A percentile compares a stretch with the other conserved stretches of the same genome.
Conservation (phyloP, 2,113 vertebrate genomes). For the Thalassoma bifasciatum region DNA sequence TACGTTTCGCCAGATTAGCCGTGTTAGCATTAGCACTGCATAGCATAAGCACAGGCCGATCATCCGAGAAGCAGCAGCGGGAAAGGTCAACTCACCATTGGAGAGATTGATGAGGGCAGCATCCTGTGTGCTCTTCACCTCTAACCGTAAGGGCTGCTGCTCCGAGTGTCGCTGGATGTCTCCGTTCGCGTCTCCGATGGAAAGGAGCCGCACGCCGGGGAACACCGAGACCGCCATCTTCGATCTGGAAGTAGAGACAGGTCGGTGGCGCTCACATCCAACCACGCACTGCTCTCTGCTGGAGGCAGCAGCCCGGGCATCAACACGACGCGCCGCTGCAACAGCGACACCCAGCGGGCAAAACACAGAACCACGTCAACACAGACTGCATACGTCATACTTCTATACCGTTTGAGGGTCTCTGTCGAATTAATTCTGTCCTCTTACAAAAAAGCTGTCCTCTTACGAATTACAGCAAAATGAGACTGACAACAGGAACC, state of each 20-base stretch:
- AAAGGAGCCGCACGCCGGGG: slow-evolving; percentile 93
- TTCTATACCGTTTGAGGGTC: neutral
- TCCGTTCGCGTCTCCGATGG: slow-evolving; percentile 95
- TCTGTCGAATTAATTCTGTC: too few species aligned
- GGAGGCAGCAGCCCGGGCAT: slow-evolving; percentile 45
- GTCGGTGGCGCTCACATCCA: slow-evolving; percentile 74
- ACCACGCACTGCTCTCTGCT: slow-evolving; percentile 67
- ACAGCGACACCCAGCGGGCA: slow-evolving; percentile 48
- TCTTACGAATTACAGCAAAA: too few species aligned
- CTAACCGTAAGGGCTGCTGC: slow-evolving; percentile 91
- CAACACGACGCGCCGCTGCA: neutral
- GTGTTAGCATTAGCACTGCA: slow-evolving; percentile 54
- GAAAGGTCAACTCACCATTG: slow-evolving; percentile 84
- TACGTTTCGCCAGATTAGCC: slow-evolving; percentile 49
- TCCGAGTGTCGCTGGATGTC: slow-evolving; percentile 95
- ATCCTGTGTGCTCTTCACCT: slow-evolving; percentile 89
- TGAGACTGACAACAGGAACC: too few species aligned
- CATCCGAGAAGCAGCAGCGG: slow-evolving; percentile 48
- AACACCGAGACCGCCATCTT: slow-evolving; percentile 93
- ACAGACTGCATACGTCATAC: slow-evolving; percentile 1
- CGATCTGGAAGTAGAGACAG: slow-evolving; percentile 80
- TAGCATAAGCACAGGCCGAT: slow-evolving; percentile 49
- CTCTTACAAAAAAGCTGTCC: too few species aligned
- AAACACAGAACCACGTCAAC: slow-evolving; percentile 10
- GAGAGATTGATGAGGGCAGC: slow-evolving; percentile 89